These are phyloP conservation scores for Philaethria dido DNA, from an alignment of 2,888 invertebrate species.

Conservation along the genomic window DNA sequence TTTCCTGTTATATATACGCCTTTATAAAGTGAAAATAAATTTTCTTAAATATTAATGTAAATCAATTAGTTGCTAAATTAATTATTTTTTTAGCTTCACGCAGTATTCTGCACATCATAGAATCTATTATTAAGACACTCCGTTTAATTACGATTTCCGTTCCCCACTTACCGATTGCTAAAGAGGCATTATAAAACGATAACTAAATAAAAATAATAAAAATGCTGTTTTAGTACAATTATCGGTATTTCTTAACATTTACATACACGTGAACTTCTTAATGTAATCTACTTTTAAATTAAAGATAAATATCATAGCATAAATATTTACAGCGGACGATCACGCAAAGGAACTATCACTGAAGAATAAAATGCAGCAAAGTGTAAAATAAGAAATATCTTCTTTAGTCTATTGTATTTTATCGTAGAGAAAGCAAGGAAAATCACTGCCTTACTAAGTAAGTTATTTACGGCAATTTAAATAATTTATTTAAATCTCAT, in stretches of 20 bases:
- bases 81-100: too few relatives aligned
- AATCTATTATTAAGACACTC: too few relatives aligned
- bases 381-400: too few relatives aligned
- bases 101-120: too few relatives aligned
- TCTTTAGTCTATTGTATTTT: not conserved
- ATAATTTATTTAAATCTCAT: not conserved
- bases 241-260: not conserved
- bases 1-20: not conserved
- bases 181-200: conserved; percentile 33
- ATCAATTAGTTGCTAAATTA: not conserved
- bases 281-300: not conserved
- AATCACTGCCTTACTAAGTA: not conserved
- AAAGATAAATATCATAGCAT: not conserved
- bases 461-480: not conserved
- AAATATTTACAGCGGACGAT: not conserved
- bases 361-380: too few relatives aligned
- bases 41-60: not conserved
- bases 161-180: too few relatives aligned
- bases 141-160: too few relatives aligned
- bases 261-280: too few relatives aligned
- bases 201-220: too few relatives aligned
- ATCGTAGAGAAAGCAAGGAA: not conserved
- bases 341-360: too few relatives aligned
- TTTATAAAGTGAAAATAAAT: conserved; percentile 2
- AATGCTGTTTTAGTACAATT: too few relatives aligned